Base-by-base conservation (phyloP, 2,888 invertebrate species). In the Xylophagus ater region DNA sequence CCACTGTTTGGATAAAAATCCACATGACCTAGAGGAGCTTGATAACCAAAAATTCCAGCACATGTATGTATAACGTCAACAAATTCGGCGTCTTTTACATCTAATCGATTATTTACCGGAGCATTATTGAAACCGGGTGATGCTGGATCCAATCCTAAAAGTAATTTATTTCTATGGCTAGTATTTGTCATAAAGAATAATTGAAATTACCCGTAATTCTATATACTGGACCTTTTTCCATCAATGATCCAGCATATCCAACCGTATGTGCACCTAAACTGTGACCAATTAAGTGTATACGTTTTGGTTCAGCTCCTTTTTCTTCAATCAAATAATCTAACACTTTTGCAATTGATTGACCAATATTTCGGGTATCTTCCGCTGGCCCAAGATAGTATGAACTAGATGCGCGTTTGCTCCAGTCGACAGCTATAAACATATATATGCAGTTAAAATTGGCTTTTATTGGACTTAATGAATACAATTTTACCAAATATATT, bases 1-100 rank as follows among this genome's bases (percentile, higher is more conserved):
- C 83, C 84, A 10, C 73, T 72, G 55, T 84, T 83, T 1, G 83
- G 83, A 61, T 78, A 84, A 54, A 81, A 83, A 58, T 84, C 84
- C 0, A 58, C 76, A 53, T 81, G 73, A 1, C 84, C 84, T 13
- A 78, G 67, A 4, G 79, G 57, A 15, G 55, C 58, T 4, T 54
- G 51, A 37, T 59, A 62, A 0, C 82, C 82, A 23, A 74, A 65
- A 29, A 74, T 64, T 0, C 81, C 82, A 1, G 72, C 74, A 49
- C 76, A 76, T 1, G 80, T 80, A 53, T 85, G 84, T 35, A 84
- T 77, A 1, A 82, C 71, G 54, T 84, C 83, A 19, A 79, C 84
- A 52, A 81, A 84, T 15, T 68, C 60, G 0, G 82, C 83, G 55
- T 84, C 82, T 3, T 65, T 69, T 20, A 62, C 60, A 47, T 79